Conservation (phyloP, 2,113 vertebrate species). For the Salminus brasiliensis region DNA sequence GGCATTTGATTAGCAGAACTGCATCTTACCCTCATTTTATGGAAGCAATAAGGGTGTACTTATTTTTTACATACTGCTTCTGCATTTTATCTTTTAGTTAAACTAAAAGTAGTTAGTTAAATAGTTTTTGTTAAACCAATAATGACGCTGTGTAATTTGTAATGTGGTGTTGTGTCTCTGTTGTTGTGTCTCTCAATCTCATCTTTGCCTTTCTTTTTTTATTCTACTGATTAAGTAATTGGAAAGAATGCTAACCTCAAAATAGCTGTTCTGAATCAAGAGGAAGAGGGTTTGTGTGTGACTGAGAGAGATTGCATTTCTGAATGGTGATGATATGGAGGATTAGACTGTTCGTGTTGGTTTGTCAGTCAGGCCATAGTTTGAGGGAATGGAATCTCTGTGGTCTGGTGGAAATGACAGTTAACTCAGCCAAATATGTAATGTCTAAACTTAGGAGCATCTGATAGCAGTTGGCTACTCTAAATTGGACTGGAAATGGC, state of each 20-base stretch:
- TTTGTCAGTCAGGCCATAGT: neutral
- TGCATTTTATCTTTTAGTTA: no score
- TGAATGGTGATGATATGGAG: slow-evolving; percentile 22
- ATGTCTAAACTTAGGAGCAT: neutral
- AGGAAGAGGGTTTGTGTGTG: neutral
- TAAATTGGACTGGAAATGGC: neutral
- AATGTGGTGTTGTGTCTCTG: neutral
- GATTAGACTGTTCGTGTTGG: slow-evolving; percentile 26
- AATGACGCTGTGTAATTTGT: no score
- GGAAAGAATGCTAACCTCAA: slow-evolving; percentile 45
- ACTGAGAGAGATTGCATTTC: neutral
- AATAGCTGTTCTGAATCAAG: neutral
- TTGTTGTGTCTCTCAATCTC: neutral
- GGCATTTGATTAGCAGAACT: no score
- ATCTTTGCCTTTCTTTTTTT: neutral
- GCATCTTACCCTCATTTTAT: no score
- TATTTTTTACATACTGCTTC: no score
- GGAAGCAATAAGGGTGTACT: no score
- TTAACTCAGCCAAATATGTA: neutral
- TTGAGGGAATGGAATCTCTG: slow-evolving; percentile 24
- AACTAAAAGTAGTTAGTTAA: no score
- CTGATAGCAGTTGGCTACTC: neutral
- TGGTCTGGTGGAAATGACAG: slow-evolving; percentile 4
- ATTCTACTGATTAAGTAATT: neutral
- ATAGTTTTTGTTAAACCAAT: no score